Evolutionary conservation across 2,888 invertebrate genomes (phyloP).

Genomic region (Drosophila hamatofila): DNA sequence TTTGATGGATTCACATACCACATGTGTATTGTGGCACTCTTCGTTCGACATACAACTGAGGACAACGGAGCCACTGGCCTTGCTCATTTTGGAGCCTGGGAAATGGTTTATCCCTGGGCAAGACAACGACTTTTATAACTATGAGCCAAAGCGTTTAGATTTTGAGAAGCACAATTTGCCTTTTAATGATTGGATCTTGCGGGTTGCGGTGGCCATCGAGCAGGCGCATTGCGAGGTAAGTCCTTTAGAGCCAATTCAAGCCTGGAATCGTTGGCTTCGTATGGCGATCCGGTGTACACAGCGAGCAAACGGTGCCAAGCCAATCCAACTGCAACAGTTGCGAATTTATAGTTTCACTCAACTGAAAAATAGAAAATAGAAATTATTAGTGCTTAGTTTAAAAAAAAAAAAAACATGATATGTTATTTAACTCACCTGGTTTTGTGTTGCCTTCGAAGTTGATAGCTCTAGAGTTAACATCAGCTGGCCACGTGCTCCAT

Average conservation of each 20-base stretch:
- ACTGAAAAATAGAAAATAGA: slow-evolving; percentile 13
- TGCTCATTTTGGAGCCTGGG: slow-evolving; percentile 46
- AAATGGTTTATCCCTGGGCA: slow-evolving; percentile 40
- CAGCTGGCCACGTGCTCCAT: slow-evolving; percentile 19
- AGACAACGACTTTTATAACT: slow-evolving; percentile 36
- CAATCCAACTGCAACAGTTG: slow-evolving; percentile 30
- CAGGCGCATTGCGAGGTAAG: slow-evolving; percentile 69
- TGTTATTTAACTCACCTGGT: slow-evolving; percentile 33
- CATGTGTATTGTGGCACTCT: slow-evolving; percentile 63
- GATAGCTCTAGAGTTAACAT: slow-evolving; percentile 34
- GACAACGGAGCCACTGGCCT: slow-evolving; percentile 17
- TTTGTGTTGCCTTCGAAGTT: slow-evolving; percentile 15
- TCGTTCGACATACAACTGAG: slow-evolving; percentile 54
- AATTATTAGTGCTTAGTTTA: neutral
- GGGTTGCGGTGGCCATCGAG: slow-evolving; percentile 64
- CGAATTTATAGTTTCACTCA: neutral
- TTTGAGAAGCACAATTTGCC: slow-evolving; percentile 30
- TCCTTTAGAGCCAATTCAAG: slow-evolving; percentile 4
- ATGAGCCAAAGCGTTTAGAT: slow-evolving; percentile 38
- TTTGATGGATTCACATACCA: slow-evolving; percentile 51
- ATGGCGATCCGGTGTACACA: slow-evolving; percentile 52
- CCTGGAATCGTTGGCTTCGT: slow-evolving; percentile 39
- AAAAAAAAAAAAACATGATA: neutral
- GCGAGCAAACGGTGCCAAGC: slow-evolving; percentile 29
- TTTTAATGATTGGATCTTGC: slow-evolving; percentile 54